Evolutionary conservation across 2,888 invertebrate genomes (phyloP), one percentile per base, ranked within the genome.

Genomic region (Eubasilissa splendida): DNA sequence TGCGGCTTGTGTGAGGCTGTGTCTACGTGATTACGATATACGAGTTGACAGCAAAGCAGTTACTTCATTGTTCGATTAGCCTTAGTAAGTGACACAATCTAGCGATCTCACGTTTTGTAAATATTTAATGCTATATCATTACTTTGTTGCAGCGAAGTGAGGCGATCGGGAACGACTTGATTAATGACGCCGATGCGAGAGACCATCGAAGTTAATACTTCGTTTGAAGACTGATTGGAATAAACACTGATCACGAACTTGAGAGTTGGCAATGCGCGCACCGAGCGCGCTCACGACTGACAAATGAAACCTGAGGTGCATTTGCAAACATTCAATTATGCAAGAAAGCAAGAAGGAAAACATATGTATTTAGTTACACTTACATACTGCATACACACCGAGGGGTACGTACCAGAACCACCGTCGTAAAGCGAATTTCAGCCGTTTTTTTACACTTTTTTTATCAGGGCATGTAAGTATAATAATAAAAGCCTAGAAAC

Each of bases 151-250:
- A 73, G 71, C 33, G 71, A 56, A 58, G 56, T 54, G 33, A 22
- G 58, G 31, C 56, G 71, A 73, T 73, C 56, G 71, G 56, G 71
- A 73, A 73, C 56, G 71, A 73, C 71, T 31, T 33, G 11, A 70
- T 22, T 70, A 50, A 53, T 70, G 70, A 22, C 11, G 70, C 54
- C 11, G 14, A 22, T 11, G 33, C 33, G 70, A 53, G 22, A 53
- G 14, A 14, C 52, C 52, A 52, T 8, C 53, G 54, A 50, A 73
- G 9, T 33, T 31, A 73, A 73, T 73, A 31, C 8, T 71, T 54
- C 56, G 56, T 31, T 73, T 58, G n/a, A 33, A 54, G 70, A 54
- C 56, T 58, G 71, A 33, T 33, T 73, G 22, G 33, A 56, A 56
- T 56, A 33, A 56, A 73, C 12, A 65, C 33, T 12, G 42, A 42